Evolutionary conservation across 2,113 vertebrate genomes (phyloP).

Genomic region (Lagenorhynchus albirostris): DNA sequence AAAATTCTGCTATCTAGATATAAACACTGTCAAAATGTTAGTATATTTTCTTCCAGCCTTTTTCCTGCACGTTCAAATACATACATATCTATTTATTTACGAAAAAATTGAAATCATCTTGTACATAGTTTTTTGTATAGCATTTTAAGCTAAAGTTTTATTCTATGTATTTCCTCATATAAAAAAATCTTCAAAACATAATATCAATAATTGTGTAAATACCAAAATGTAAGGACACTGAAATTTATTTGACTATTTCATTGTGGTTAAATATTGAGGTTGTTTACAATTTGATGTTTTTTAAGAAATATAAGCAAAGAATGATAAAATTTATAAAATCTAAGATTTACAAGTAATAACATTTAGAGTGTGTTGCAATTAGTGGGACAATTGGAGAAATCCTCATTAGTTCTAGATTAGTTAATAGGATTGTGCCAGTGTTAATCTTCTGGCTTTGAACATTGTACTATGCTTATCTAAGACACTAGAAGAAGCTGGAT

Average conservation of each 20-base stretch:
- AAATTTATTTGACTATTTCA: slow-evolving; percentile 6
- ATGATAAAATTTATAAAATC: not conserved
- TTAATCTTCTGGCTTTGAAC: not conserved
- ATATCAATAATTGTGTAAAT: slow-evolving; percentile 10
- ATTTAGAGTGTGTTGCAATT: not conserved
- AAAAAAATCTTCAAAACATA: not conserved
- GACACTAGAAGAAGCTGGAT: not conserved
- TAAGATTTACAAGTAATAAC: not conserved
- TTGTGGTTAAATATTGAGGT: not conserved
- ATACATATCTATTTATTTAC: not conserved
- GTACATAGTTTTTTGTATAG: not conserved
- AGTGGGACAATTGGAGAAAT: not conserved
- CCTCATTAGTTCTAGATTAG: not conserved
- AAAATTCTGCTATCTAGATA: not conserved
- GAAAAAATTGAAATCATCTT: not conserved
- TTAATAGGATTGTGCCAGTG: not conserved
- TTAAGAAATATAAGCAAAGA: not conserved
- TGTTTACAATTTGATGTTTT: not conserved
- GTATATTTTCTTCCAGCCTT: not conserved
- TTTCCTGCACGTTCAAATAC: not conserved
- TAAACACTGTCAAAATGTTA: not conserved
- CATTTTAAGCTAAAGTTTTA: slow-evolving; percentile 11
- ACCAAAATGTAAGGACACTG: not conserved
- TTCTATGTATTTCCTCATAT: not conserved
- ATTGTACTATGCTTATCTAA: not conserved